Evolutionary conservation across 2,797 vertebrate genomes (phyloP).

Genomic region (Gila robusta): DNA sequence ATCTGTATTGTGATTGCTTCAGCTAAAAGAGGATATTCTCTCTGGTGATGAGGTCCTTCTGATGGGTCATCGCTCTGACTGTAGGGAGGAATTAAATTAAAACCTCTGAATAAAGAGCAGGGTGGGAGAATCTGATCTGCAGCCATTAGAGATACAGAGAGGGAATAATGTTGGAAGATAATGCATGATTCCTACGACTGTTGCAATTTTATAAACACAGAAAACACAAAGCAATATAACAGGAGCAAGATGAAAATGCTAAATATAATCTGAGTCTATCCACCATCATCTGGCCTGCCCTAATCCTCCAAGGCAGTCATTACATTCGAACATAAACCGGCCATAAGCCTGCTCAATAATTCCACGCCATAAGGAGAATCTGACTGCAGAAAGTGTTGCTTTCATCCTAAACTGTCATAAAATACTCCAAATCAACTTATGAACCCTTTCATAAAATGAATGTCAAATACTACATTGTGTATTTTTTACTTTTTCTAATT

Average conservation of each 20-base stretch:
- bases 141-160: slow-evolving; percentile 10
- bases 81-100: slow-evolving; percentile 44
- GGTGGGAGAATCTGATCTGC: slow-evolving; percentile 22
- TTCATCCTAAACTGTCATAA: neutral
- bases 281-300: slow-evolving; percentile 52
- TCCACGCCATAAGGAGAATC: slow-evolving; percentile 17
- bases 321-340: slow-evolving; percentile 53
- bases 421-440: neutral
- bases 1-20: slow-evolving; percentile 26
- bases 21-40: slow-evolving; percentile 29
- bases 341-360: slow-evolving; percentile 48
- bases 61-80: slow-evolving; percentile 42
- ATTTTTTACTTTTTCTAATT: neutral
- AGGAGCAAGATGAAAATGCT: slow-evolving; percentile 16
- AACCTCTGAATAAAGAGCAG: slow-evolving; percentile 35
- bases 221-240: slow-evolving; percentile 34
- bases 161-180: slow-evolving; percentile 14
- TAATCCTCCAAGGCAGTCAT: slow-evolving; percentile 61
- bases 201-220: slow-evolving; percentile 34
- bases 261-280: slow-evolving; percentile 60
- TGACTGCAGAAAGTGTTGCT: slow-evolving; percentile 32
- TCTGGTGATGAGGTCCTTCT: slow-evolving; percentile 10
- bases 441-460: neutral
- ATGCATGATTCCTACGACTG: neutral
- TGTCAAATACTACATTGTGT: neutral